Evolutionary conservation across 1,140 invertebrate genomes (phyloP), one percentile per base, ranked within the genome.

Genomic region (Telenomus remus): DNA sequence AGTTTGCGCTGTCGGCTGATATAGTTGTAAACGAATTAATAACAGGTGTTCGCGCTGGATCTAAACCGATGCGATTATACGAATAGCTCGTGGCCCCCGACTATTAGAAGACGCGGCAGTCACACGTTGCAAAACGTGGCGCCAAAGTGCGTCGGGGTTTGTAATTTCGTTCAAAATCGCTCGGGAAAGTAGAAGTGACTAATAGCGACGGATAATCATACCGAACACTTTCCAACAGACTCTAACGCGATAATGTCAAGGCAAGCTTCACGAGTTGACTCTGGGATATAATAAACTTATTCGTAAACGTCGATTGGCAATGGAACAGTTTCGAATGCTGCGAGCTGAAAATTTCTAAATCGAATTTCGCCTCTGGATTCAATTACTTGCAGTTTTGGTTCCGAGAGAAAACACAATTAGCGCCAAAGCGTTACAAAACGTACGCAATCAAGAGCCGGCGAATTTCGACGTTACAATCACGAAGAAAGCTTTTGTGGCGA

Each of bases 11-110:
- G 57, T 39, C 66, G 70, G 79, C 56, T 80, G 81, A 80, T 79
- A 71, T 76, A 82, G 73, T 79, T 81, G 78, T 76, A 76, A 84
- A 84, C 84, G 80, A 81, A 75, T 79, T 80, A 85, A 84, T 82
- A 82, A 79, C 72, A 78, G 72, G 77, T 78, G 69, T 81, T 69
- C 75, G 60, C 64, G 76, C 70, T 76, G 77, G 51, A 61, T 49
- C 54, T n/a, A 46, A 13, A 12, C 51, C 78, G 81, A 84, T 86
- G 65, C 71, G 84, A 82, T 84, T 81, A 83, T 79, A 71, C 56
- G 77, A 82, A 83, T 80, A 80, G 79, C 81, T 84, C n/a, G 79
- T 78, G 75, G 78, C 78, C 61, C 64, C 54, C 49, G 49, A 50
- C n/a, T 53, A 50, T 15, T 13, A 56, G 69, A 73, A 80, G 77